phyloP scores from a whole-genome alignment of 2,797 vertebrate genomes.

The Acanthurus tractus region DNA sequence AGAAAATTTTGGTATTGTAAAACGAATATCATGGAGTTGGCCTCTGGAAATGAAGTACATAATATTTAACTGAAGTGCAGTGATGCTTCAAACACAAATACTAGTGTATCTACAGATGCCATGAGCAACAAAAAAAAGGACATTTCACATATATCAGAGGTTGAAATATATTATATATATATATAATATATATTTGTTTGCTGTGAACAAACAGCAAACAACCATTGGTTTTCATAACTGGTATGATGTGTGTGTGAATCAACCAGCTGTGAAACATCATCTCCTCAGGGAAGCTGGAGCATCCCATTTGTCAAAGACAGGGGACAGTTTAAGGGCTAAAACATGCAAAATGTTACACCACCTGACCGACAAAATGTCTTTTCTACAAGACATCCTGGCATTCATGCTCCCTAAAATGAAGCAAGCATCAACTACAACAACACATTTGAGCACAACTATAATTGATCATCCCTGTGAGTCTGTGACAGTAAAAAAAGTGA shows the following conservation, averaged over 20 bases:
- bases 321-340: not conserved
- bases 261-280: not conserved
- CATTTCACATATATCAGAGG: constrained; percentile 43
- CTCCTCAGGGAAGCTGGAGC: not conserved
- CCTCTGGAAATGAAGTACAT: constrained; percentile 1
- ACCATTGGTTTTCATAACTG: too few species aligned
- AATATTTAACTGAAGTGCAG: not conserved
- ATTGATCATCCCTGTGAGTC: not conserved
- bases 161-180: too few species aligned
- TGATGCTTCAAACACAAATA: constrained; percentile 1
- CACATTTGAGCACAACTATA: not conserved
- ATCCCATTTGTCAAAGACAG: not conserved
- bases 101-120: not conserved
- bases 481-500: not conserved
- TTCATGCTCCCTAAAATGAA: constrained; percentile 10
- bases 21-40: constrained; percentile 1
- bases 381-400: not conserved
- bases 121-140: not conserved
- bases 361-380: not conserved
- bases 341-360: not conserved
- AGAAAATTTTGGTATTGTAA: not conserved
- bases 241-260: too few species aligned
- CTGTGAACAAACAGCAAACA: too few species aligned
- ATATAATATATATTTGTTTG: too few species aligned
- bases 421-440: not conserved